phyloP scores from a whole-genome alignment of 2,113 vertebrate genomes.

The Lanius ludovicianus region DNA sequence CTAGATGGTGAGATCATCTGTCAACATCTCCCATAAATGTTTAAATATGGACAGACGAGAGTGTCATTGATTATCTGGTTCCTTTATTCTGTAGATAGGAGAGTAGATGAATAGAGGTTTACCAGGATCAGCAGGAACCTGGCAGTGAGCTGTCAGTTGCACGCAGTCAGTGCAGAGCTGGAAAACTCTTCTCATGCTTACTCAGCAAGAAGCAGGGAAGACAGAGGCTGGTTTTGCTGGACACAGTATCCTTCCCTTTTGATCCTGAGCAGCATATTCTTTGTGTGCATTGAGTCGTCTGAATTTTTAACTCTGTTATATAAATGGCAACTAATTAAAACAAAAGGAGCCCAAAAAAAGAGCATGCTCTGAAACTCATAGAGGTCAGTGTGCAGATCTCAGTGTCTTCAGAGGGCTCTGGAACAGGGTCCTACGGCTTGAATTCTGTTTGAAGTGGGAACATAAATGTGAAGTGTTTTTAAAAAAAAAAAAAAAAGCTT shows the following conservation, averaged over 20 bases:
- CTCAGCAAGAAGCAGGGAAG: not conserved
- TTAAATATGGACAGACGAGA: conserved; percentile 39
- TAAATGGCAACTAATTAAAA: not conserved
- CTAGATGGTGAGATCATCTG: conserved; percentile 44
- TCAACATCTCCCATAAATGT: conserved; percentile 21
- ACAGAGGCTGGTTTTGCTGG: not conserved
- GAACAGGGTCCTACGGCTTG: not conserved
- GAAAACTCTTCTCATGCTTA: not conserved
- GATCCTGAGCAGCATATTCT: not conserved
- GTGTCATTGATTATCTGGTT: conserved; percentile 28
- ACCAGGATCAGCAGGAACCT: not conserved
- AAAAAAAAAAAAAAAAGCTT: not conserved
- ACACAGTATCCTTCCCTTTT: not conserved
- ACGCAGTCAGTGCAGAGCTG: not conserved
- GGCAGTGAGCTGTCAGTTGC: not conserved
- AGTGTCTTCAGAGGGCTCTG: not conserved
- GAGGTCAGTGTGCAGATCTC: not conserved
- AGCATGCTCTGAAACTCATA: accelerated
- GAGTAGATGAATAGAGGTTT: not conserved
- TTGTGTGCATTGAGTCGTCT: not conserved
- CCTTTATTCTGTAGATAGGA: not conserved
- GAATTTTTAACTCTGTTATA: not conserved
- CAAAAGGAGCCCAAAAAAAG: not conserved
- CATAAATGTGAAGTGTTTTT: not conserved
- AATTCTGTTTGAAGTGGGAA: not conserved